phyloP scores from a whole-genome alignment of 1,140 invertebrate genomes.

The Bombus ignitus region DNA sequence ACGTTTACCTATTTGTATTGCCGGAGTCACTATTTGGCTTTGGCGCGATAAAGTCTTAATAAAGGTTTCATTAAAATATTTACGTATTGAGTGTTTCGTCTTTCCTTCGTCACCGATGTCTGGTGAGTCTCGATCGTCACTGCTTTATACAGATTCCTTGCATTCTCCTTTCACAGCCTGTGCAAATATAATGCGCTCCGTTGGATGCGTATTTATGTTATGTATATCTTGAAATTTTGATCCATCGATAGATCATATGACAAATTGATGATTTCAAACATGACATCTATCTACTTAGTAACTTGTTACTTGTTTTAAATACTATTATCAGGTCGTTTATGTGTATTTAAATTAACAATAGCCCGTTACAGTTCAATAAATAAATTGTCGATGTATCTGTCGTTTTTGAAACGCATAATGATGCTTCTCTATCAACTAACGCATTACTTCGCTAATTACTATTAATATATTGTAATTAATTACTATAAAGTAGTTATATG shows the following conservation, averaged over 20 bases:
- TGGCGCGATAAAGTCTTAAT: conserved; percentile 74
- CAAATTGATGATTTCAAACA: neutral
- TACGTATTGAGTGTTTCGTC: neutral
- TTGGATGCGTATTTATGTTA: neutral
- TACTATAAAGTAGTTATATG: too few relatives aligned
- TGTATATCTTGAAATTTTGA: neutral
- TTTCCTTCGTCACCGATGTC: too few relatives aligned
- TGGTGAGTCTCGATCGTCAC: neutral
- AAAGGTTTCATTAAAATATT: conserved; percentile 77
- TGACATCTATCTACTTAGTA: too few relatives aligned
- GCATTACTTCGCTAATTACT: too few relatives aligned
- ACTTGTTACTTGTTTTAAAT: too few relatives aligned
- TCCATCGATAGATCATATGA: neutral
- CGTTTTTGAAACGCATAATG: too few relatives aligned
- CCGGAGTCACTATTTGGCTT: conserved; percentile 72
- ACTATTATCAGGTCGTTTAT: too few relatives aligned
- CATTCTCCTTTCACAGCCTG: neutral
- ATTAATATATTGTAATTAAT: too few relatives aligned
- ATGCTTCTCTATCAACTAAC: too few relatives aligned
- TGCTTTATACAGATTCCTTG: neutral
- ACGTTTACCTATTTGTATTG: conserved; percentile 72
- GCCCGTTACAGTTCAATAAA: too few relatives aligned
- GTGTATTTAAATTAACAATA: too few relatives aligned
- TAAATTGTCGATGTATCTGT: too few relatives aligned
- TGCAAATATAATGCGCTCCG: neutral